phyloP scores from a whole-genome alignment of 2,888 invertebrate species.

The Girardia tigrina region DNA sequence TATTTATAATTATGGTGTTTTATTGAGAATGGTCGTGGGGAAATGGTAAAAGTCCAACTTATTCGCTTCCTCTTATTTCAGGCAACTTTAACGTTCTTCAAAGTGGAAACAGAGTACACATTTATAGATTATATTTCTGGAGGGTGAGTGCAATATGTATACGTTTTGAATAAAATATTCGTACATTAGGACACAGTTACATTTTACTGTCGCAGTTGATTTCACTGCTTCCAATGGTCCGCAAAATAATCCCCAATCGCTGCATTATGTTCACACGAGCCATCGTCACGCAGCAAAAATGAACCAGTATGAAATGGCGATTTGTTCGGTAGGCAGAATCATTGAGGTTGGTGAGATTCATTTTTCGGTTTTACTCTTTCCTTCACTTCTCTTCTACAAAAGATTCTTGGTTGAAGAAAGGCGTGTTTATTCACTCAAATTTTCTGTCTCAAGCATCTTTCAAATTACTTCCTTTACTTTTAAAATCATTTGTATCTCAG shows the following conservation, averaged over 20 bases:
- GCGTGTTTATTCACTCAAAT: too few species aligned
- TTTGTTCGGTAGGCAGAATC: slow-evolving; percentile 51
- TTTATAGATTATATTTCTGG: slow-evolving; percentile 56
- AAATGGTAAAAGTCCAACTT: too few species aligned
- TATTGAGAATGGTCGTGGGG: too few species aligned
- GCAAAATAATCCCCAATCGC: slow-evolving; percentile 42
- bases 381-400: too few species aligned
- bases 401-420: too few species aligned
- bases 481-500: too few species aligned
- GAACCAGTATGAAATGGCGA: slow-evolving; percentile 53
- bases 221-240: slow-evolving; percentile 53
- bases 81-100: neutral
- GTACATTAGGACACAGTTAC: slow-evolving; percentile 47
- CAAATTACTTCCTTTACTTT: too few species aligned
- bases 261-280: slow-evolving; percentile 50
- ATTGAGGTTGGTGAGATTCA: slow-evolving; percentile 52
- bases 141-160: slow-evolving; percentile 45
- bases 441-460: too few species aligned
- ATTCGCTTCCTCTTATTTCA: too few species aligned
- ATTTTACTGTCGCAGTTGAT: slow-evolving; percentile 52
- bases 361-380: slow-evolving; percentile 35
- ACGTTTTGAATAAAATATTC: neutral
- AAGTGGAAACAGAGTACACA: slow-evolving; percentile 40
- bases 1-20: too few species aligned
- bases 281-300: slow-evolving; percentile 39